Conservation (phyloP, 1,140 invertebrate species). For the Neodiprion lecontei region DNA sequence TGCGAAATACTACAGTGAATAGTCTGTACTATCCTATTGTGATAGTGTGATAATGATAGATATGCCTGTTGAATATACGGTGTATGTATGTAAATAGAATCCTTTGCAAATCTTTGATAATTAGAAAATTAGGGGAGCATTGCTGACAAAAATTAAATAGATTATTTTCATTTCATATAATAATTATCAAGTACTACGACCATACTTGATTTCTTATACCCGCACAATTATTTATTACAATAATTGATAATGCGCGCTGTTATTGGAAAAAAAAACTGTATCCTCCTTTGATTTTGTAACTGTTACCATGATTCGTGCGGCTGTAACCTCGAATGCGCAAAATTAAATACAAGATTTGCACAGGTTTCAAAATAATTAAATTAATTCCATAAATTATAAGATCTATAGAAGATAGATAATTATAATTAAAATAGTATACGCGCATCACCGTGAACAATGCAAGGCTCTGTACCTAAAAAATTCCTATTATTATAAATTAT, state of each 20-base stretch:
- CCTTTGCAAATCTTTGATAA: conserved; percentile 35
- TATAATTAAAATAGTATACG: neutral
- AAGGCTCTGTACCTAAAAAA: conserved; percentile 42
- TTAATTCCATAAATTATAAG: neutral
- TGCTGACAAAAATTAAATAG: too few species aligned
- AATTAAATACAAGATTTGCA: conserved; percentile 19
- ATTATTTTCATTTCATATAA: too few species aligned
- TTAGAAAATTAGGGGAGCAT: conserved; percentile 21
- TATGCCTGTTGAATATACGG: conserved; percentile 27
- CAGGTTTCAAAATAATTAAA: conserved; percentile 27
- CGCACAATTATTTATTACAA: too few species aligned
- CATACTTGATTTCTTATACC: too few species aligned
- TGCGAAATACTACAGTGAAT: conserved; percentile 4
- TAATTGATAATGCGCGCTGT: neutral
- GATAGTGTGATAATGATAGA: conserved; percentile 33
- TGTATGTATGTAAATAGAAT: conserved; percentile 51
- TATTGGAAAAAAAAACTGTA: neutral
- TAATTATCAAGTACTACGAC: too few species aligned
- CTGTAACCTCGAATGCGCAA: neutral
- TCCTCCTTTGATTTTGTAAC: neutral
- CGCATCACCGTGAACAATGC: conserved; percentile 1
- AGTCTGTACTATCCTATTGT: conserved; percentile 20
- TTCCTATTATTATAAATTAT: conserved; percentile 46
- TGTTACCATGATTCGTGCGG: neutral
- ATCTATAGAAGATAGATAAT: neutral